phyloP scores from a whole-genome alignment of 1,140 invertebrate species.

The Plectrocnemia conspersa region DNA sequence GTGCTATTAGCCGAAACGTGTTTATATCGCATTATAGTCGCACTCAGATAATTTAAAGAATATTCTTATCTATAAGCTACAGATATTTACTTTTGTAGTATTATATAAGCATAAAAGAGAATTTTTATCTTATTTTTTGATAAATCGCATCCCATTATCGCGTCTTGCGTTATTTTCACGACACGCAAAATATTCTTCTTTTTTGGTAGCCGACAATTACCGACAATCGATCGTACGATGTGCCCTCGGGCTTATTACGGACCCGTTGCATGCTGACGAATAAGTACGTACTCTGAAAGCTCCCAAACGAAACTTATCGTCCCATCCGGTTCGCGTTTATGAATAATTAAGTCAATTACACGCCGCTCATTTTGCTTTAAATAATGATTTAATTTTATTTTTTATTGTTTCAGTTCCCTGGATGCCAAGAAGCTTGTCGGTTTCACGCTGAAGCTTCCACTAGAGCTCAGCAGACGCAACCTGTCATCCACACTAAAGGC shows the following conservation, averaged over 20 bases:
- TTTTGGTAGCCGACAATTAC: slow-evolving; percentile 16
- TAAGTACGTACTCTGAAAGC: background rate
- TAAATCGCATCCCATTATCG: no score
- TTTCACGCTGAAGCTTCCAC: slow-evolving; percentile 59
- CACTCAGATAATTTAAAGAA: no score
- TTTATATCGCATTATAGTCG: no score
- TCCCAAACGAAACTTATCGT: background rate
- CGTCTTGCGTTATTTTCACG: no score
- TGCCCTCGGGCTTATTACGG: slow-evolving; percentile 21
- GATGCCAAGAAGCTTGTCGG: slow-evolving; percentile 63
- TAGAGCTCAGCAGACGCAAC: slow-evolving; percentile 54
- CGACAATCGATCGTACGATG: background rate
- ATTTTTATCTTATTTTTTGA: no score
- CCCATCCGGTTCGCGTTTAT: slow-evolving; percentile 23
- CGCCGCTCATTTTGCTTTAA: slow-evolving; percentile 1
- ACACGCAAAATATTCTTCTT: slow-evolving; percentile 20
- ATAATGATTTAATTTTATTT: slow-evolving; percentile 36
- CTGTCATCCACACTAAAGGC: slow-evolving; percentile 62
- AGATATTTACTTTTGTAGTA: no score
- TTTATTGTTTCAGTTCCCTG: slow-evolving; percentile 62
- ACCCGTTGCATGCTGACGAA: slow-evolving; percentile 30
- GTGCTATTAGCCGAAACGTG: no score
- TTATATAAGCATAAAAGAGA: no score
- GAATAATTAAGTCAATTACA: slow-evolving; percentile 35
- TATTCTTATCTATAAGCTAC: no score